Base-by-base conservation (phyloP, 2,113 vertebrate species). In the Alligator sinensis region DNA sequence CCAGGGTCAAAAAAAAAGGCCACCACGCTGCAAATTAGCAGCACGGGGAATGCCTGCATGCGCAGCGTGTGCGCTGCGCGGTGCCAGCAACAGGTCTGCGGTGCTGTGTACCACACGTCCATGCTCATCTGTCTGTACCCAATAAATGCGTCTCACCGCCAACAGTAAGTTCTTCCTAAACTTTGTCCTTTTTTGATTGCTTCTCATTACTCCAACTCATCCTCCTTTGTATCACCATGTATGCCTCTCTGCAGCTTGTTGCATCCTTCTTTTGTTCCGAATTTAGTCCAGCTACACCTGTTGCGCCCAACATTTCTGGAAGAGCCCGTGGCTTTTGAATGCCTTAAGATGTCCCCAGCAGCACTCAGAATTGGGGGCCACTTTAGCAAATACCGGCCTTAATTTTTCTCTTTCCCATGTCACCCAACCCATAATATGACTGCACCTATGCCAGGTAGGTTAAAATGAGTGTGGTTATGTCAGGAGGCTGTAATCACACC, bases 271-370 rank as follows among this genome's bases (percentile, higher is more conserved):
- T 79, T 76, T 6, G 57, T 82, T 79, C 86, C 27, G 30, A 77
- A 62, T 85, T 95, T 57, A 61, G 62, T 84, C 90, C 80, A 75
- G 63, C 92, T 94, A 47, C 95, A 93, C 93, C 93, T 91, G 5
- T 94, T 96, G 76, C 84, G 89, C 11, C 47, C 91, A 87, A 80
- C 88, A 3, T 91, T 96, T 94, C 84, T 76, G 82, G 13, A n/a
- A 89, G 68, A 28, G 88, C 63, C 63, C 82, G 88, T 80, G 77
- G 79, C 47, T 87, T 89, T 84, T 89, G 88, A 91, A 93, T 0
- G 64, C 95, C 93, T 82, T 79, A 34, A 1, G 1, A 88, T 87
- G 80, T 94, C 63, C 57, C 88, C 91, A 72, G 61, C 57, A 60
- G 61, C 86, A 9, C 28, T 25, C 63, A 63, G 86, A 74, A 82